Conservation (phyloP, 2,113 vertebrate genomes). For the Poeciliopsis prolifica region DNA sequence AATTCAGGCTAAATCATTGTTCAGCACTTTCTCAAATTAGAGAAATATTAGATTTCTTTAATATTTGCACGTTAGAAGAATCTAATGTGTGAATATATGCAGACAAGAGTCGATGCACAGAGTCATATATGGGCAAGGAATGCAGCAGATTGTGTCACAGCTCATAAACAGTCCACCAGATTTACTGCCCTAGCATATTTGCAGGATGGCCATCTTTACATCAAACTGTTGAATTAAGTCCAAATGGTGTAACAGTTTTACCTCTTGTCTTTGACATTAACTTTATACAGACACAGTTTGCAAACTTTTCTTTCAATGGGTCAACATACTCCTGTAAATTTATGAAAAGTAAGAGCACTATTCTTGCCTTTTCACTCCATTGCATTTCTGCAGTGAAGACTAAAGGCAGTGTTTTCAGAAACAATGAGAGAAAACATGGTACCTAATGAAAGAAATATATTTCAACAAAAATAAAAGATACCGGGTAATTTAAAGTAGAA, state of each 20-base stretch:
- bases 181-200: constrained; percentile 69
- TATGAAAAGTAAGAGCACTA: not conserved
- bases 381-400: not conserved
- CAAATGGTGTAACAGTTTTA: constrained; percentile 1
- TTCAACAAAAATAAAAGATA: not conserved
- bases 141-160: constrained; percentile 67
- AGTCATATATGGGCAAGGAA: constrained; percentile 86
- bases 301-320: not conserved
- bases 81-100: not conserved
- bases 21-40: not conserved
- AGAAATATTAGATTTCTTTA: too few species aligned
- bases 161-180: constrained; percentile 79
- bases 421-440: not conserved
- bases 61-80: too few species aligned
- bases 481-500: not conserved
- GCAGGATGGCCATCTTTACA: constrained; percentile 38
- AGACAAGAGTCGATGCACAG: constrained; percentile 74
- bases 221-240: constrained; percentile 13
- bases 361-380: not conserved
- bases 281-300: constrained; percentile 5
- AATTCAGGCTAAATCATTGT: not conserved
- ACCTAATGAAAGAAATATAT: constrained; percentile 1
- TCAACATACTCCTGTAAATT: constrained; percentile 20
- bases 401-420: not conserved
- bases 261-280: constrained; percentile 24